These are phyloP conservation scores for Napeogenes sylphis DNA, from an alignment of 2,888 invertebrate species.

Conservation along the genomic window DNA sequence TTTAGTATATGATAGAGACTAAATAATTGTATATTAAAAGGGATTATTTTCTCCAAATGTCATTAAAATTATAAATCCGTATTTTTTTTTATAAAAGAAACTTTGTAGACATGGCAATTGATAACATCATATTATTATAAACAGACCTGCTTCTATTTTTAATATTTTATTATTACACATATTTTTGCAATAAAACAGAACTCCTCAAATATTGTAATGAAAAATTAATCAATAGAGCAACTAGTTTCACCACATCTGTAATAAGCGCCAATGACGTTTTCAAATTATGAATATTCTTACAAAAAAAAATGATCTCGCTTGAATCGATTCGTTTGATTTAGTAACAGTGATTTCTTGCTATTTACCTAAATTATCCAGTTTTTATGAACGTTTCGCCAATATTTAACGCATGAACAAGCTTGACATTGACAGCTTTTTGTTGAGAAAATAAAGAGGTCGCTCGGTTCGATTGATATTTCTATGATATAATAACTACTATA, in stretches of 20 bases:
- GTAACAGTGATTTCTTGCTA: constrained; percentile 73
- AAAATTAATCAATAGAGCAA: not conserved
- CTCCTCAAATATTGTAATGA: not conserved
- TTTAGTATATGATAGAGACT: too few relatives aligned
- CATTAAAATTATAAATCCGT: too few relatives aligned
- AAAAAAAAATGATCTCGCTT: constrained; percentile 42
- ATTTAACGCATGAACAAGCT: constrained; percentile 65
- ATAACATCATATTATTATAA: too few relatives aligned
- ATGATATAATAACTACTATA: constrained; percentile 37
- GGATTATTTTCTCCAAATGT: too few relatives aligned
- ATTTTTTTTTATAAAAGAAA: not conserved
- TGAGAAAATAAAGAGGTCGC: constrained; percentile 47
- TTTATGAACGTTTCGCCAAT: constrained; percentile 66
- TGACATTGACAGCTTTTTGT: constrained; percentile 72
- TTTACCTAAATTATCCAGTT: constrained; percentile 73
- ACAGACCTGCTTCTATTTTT: not conserved
- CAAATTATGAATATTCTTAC: constrained; percentile 40
- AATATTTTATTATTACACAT: constrained; percentile 10
- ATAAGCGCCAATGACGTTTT: constrained; percentile 26
- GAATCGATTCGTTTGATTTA: constrained; percentile 46
- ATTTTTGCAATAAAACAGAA: constrained; percentile 4
- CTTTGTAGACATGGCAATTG: too few relatives aligned
- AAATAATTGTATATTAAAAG: too few relatives aligned
- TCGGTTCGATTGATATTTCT: constrained; percentile 44
- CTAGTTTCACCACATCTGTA: constrained; percentile 20